Evolutionary conservation across 2,797 vertebrate species (phyloP).

Genomic region (Pelodytes ibericus): DNA sequence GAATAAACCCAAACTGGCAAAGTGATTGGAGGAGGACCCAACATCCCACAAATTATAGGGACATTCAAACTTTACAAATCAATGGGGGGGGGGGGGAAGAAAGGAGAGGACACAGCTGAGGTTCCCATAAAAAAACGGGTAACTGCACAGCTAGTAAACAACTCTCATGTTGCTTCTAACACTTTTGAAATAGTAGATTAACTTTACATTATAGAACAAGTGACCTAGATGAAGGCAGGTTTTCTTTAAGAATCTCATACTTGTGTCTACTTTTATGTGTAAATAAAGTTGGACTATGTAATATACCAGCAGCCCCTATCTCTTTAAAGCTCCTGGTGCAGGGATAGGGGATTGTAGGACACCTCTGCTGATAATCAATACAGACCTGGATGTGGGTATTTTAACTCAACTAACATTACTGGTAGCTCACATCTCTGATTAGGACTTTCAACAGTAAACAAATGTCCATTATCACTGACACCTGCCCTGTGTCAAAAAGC

Average conservation of each 20-base stretch:
- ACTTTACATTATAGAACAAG: too few species aligned
- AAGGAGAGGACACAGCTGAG: constrained; percentile 28
- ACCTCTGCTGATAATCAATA: not conserved
- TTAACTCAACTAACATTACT: not conserved
- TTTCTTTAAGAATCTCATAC: too few species aligned
- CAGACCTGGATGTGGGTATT: not conserved
- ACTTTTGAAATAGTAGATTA: not conserved
- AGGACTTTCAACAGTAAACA: constrained; percentile 15
- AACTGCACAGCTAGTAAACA: constrained; percentile 9
- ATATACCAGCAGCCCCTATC: not conserved
- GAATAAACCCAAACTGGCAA: constrained; percentile 63
- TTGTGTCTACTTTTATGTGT: too few species aligned
- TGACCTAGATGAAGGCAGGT: too few species aligned
- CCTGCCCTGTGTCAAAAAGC: not conserved
- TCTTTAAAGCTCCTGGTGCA: not conserved
- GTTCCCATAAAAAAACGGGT: constrained; percentile 32
- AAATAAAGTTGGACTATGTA: too few species aligned
- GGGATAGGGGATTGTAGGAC: not conserved
- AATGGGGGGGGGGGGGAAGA: not conserved
- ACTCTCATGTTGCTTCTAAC: not conserved
- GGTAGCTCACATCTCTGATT: not conserved
- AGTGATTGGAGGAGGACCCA: constrained; percentile 60
- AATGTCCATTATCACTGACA: constrained; percentile 34
- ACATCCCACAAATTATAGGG: constrained; percentile 46
- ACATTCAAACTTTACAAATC: constrained; percentile 50